Percentiles rank a stretch among this genome's conserved stretches.
phyloP scores from a whole-genome alignment of 2,797 vertebrate species.

The Nyctibius grandis region DNA sequence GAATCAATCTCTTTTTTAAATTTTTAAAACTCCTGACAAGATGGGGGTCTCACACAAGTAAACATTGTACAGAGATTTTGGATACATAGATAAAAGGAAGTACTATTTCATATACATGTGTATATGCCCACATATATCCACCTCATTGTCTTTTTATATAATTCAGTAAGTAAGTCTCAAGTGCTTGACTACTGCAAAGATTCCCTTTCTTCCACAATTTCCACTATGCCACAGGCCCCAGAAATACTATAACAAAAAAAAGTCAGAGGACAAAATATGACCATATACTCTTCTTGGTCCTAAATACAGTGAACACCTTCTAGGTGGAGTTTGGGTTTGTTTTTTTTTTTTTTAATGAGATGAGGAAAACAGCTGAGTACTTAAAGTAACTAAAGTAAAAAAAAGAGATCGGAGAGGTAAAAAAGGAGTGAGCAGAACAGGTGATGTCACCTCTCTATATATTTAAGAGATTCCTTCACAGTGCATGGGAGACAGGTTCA shows the following conservation, averaged over 20 bases:
- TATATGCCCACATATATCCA: not conserved
- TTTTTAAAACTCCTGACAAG: not conserved
- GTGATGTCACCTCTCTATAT: not conserved
- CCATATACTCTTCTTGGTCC: not conserved
- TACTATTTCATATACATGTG: not conserved
- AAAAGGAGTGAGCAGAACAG: not conserved
- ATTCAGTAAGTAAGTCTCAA: not conserved
- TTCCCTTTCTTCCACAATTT: not conserved
- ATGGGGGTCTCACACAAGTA: rapidly evolving
- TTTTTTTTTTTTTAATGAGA: not conserved
- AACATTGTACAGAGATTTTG: not conserved
- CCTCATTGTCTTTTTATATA: not conserved
- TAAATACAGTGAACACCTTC: not conserved
- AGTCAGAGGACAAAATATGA: not conserved
- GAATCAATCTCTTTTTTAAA: not conserved
- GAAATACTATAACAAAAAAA: not conserved
- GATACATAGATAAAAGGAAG: not conserved
- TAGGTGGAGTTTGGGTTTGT: no score
- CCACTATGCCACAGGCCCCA: not conserved
- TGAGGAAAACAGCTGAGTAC: not conserved
- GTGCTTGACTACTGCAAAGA: not conserved
- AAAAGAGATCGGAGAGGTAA: not conserved
- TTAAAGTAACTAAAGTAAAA: not conserved
- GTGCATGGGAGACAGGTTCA: not conserved
- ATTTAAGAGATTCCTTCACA: not conserved